Base-by-base conservation (phyloP, 2,888 invertebrate species). In the Dryobota labecula region DNA sequence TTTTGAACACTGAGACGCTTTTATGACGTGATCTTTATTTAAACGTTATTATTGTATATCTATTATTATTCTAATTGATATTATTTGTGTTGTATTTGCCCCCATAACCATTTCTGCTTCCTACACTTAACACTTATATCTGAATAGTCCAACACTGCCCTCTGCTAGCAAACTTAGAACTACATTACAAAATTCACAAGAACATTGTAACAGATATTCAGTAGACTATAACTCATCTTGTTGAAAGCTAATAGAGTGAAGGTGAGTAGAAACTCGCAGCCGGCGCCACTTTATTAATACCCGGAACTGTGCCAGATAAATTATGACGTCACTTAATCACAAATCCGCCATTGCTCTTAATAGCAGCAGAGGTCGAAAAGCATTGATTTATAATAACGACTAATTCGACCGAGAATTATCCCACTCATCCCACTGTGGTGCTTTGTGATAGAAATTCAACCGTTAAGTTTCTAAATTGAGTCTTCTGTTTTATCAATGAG, bases 281-380 rank as follows among this genome's bases (percentile, higher is more conserved):
- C 87, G 89, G 89, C 74, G 80, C 88, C 90, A 84, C 89, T 91
- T 91, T 90, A 91, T 92, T 91, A 90, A 85, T 76, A 83, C 84
- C 90, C 88, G 91, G 90, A 92, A 90, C 88, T 86, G 85, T 85
- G 86, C 78, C 86, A 88, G 90, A 91, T 92, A 91, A 93, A 88
- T 93, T 92, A 93, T 91, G 89, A 90, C 86, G 87, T 82, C 90
- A 90, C 90, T 92, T 93, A 90, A 92, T 93, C 92, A 92, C 88
- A 90, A 92, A 92, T 92, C 90, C 90, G 87, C 90, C 90, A 89
- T 90, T 88, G 86, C 90, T 89, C 90, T 90, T 92, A 92, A 91
- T 91, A 90, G 92, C 86, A 83, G 85, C 80, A 79, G 84, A 85
- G 87, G 87, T 87, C 86, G 84, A 87, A 88, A 88, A 88, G 80